Percentiles rank a stretch among this genome's conserved stretches.
Conservation (phyloP, 2,113 vertebrate species). For the Bucco capensis region DNA sequence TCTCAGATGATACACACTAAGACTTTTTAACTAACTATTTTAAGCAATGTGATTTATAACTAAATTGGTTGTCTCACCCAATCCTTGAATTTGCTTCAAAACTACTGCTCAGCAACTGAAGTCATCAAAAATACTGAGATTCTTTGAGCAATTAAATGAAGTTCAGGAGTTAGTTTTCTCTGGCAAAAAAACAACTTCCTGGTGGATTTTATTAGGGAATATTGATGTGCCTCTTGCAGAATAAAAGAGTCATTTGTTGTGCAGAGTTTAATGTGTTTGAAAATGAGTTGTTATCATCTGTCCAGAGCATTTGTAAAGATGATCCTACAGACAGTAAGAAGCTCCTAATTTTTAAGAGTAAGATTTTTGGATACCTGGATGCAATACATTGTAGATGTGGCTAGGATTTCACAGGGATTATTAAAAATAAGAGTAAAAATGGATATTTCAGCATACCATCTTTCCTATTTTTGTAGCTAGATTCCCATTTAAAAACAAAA, state of each 20-base stretch:
- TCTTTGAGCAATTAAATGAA: not conserved
- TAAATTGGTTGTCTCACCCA: not conserved
- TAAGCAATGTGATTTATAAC: not conserved
- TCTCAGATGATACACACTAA: not conserved
- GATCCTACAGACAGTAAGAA: not conserved
- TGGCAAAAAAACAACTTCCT: not conserved
- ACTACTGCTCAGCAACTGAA: not conserved
- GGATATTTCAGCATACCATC: not conserved
- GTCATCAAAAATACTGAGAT: not conserved
- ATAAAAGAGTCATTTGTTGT: not conserved
- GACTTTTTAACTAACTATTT: not conserved
- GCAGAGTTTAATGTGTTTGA: not conserved
- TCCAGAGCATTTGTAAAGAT: not conserved
- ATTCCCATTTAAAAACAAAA: not conserved
- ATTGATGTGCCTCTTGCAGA: not conserved
- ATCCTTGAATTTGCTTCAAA: not conserved
- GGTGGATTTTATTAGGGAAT: not conserved
- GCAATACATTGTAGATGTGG: not conserved
- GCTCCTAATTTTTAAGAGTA: not conserved
- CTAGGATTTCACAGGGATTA: not conserved
- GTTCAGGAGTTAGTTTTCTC: not conserved
- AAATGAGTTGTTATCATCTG: not conserved
- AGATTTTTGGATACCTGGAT: not conserved
- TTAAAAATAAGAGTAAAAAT: not conserved
- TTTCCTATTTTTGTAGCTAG: not conserved